phyloP scores from a whole-genome alignment of 2,797 vertebrate genomes.

The Eremophila alpestris region DNA sequence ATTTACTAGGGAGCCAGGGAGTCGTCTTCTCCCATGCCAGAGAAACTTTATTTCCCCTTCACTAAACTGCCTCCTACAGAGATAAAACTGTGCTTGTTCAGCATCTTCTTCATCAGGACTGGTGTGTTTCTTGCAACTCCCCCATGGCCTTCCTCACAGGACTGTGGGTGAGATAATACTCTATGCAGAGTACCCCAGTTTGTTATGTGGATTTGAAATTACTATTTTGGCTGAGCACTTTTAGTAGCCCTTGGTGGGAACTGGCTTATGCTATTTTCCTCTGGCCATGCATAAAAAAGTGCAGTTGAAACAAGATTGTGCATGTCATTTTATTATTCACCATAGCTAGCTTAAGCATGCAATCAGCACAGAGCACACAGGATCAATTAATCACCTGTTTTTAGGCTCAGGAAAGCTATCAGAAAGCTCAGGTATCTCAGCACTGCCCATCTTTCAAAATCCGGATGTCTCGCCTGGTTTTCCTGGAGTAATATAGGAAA shows the following conservation, averaged over 20 bases:
- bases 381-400: slow-evolving; percentile 21
- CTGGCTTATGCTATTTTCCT: background rate
- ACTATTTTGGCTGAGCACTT: background rate
- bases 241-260: background rate
- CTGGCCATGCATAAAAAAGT: background rate
- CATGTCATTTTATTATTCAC: slow-evolving; percentile 45
- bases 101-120: background rate
- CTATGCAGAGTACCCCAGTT: background rate
- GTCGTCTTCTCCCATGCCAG: background rate
- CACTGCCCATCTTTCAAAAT: slow-evolving; percentile 67
- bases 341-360: background rate
- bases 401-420: background rate
- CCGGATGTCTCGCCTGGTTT: slow-evolving; percentile 67
- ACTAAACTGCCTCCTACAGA: background rate
- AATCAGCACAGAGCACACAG: background rate
- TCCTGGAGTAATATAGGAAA: slow-evolving; percentile 41
- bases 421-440: slow-evolving; percentile 20
- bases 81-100: background rate
- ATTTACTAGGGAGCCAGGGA: background rate
- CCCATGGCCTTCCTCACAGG: background rate
- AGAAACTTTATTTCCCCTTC: background rate
- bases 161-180: background rate
- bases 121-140: background rate
- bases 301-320: background rate
- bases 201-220: background rate